These are phyloP conservation scores for Cactoblastis cactorum DNA, from an alignment of 2,888 invertebrate species.

Conservation along the genomic window DNA sequence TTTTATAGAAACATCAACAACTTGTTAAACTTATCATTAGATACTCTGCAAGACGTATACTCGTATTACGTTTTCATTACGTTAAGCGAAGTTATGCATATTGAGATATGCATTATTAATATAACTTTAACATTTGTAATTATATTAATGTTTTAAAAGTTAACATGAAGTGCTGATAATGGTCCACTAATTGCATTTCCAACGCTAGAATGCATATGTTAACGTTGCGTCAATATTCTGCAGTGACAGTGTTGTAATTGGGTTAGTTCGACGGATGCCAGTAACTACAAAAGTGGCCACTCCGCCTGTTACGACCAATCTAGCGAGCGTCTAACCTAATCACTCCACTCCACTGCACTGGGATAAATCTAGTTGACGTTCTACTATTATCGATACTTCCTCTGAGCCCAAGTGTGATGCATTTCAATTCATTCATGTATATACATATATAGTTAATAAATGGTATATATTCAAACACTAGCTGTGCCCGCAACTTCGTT, in stretches of 20 bases:
- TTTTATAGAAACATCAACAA: too few species aligned
- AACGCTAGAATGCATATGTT: neutral
- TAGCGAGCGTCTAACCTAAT: slow-evolving; percentile 22
- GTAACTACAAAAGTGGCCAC: slow-evolving; percentile 46
- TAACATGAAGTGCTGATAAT: neutral
- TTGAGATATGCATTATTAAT: too few species aligned
- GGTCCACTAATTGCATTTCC: neutral
- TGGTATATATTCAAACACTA: too few species aligned
- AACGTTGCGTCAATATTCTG: neutral
- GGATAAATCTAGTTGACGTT: neutral
- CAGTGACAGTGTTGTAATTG: slow-evolving; percentile 28
- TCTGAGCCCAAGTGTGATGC: neutral
- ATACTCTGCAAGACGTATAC: too few species aligned
- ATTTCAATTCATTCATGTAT: too few species aligned
- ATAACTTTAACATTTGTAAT: too few species aligned
- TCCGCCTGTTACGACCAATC: slow-evolving; percentile 38
- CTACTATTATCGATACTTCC: neutral
- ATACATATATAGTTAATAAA: too few species aligned
- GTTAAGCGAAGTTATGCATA: too few species aligned
- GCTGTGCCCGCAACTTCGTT: too few species aligned
- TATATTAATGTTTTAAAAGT: neutral
- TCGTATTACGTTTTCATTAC: too few species aligned
- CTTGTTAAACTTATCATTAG: too few species aligned
- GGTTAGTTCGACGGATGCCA: slow-evolving; percentile 45
- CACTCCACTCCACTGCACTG: slow-evolving; percentile 1